These are phyloP conservation scores for Drosophila arawakana DNA, from an alignment of 1,140 invertebrate genomes.

Conservation along the genomic window DNA sequence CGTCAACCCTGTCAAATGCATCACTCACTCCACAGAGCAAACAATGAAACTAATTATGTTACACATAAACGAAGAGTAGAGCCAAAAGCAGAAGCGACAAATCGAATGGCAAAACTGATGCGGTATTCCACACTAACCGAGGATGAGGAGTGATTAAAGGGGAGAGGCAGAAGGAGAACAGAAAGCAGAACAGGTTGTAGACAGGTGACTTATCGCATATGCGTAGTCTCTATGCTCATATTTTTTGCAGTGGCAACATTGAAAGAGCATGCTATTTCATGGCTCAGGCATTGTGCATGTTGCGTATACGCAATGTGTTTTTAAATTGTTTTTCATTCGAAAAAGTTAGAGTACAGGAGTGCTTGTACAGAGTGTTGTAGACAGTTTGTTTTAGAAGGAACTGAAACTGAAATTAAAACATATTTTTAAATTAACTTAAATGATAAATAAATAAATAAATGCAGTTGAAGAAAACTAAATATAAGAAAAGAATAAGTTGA, in stretches of 20 bases:
- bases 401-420: no score
- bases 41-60: slow-evolving; percentile 68
- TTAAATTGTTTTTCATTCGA: not conserved
- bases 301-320: slow-evolving; percentile 55
- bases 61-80: slow-evolving; percentile 40
- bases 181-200: not conserved
- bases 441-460: no score
- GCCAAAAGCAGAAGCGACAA: slow-evolving; percentile 30
- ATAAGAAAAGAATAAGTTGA: no score
- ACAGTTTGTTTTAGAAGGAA: not conserved
- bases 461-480: not conserved
- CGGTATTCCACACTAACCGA: slow-evolving; percentile 22
- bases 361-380: no score
- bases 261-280: slow-evolving; percentile 9
- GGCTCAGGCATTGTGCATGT: slow-evolving; percentile 28
- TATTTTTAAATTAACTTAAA: no score
- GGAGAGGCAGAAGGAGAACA: not conserved
- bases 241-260: not conserved
- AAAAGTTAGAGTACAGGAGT: not conserved
- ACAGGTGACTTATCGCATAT: not conserved
- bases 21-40: slow-evolving; percentile 34
- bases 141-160: not conserved
- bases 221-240: not conserved
- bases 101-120: slow-evolving; percentile 46
- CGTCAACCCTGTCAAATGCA: not conserved